A percentile compares a stretch with the other conserved stretches of the same genome.
phyloP scores from a whole-genome alignment of 2,113 vertebrate species.

The Anhinga anhinga region DNA sequence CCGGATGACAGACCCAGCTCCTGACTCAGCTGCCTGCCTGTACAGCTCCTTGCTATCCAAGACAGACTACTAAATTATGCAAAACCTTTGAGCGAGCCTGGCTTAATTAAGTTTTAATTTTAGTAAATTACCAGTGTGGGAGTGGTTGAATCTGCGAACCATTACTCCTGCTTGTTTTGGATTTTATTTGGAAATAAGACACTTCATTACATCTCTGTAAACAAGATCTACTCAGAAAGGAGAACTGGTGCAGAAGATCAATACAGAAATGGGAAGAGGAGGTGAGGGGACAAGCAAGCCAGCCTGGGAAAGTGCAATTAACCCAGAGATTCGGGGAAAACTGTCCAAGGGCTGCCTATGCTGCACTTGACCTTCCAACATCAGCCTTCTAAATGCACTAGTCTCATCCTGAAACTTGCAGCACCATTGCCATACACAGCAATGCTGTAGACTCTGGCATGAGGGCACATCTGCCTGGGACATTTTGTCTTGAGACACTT shows the following conservation, averaged over 20 bases:
- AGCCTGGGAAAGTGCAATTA: neutral
- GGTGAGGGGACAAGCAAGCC: neutral
- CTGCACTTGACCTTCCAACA: fast-evolving
- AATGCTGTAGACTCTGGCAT: neutral
- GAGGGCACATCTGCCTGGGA: neutral
- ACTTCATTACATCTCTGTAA: constrained; percentile 60
- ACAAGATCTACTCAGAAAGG: constrained; percentile 78
- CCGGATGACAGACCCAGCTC: neutral
- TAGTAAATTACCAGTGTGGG: constrained; percentile 81
- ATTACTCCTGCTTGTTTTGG: constrained; percentile 74
- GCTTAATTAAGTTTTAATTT: constrained; percentile 95
- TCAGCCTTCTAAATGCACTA: neutral
- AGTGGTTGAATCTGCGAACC: constrained; percentile 76
- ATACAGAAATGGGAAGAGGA: constrained; percentile 15
- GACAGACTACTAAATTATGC: constrained; percentile 83
- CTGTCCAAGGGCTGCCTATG: neutral
- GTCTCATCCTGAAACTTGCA: neutral
- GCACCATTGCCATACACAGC: neutral
- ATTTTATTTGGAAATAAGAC: constrained; percentile 80
- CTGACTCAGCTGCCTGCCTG: constrained; percentile 20
- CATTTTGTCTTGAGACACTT: neutral
- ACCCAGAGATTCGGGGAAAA: neutral
- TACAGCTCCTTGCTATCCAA: constrained; percentile 9
- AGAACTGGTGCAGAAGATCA: constrained; percentile 61
- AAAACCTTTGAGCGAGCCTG: constrained; percentile 78